These are phyloP conservation scores for Noturus placidus DNA, from an alignment of 2,113 vertebrate genomes.

Conservation along the genomic window DNA sequence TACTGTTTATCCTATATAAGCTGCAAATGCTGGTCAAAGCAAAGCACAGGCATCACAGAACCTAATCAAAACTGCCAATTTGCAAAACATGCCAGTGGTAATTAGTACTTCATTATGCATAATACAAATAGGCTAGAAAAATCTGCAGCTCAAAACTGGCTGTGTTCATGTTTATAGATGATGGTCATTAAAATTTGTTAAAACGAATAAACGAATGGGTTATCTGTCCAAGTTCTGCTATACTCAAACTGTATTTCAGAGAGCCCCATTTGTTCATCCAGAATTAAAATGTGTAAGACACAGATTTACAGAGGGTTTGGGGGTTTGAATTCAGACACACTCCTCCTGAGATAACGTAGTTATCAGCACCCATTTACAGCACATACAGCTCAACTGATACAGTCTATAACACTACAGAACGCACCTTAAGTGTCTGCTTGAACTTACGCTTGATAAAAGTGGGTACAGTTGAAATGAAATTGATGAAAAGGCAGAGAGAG, in stretches of 20 bases:
- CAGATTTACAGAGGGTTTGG: background rate
- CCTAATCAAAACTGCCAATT: background rate
- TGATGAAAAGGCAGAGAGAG: background rate
- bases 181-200: constrained; percentile 2
- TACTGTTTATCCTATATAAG: constrained; percentile 52
- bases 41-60: constrained; percentile 72
- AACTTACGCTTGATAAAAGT: background rate
- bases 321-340: constrained; percentile 10
- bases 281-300: constrained; percentile 12
- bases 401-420: constrained; percentile 19
- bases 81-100: constrained; percentile 18
- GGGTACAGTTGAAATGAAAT: constrained; percentile 1
- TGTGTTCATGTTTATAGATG: constrained; percentile 4
- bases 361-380: constrained; percentile 27
- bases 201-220: background rate
- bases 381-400: constrained; percentile 26
- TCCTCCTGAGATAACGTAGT: constrained; percentile 9
- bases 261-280: background rate
- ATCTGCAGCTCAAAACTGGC: constrained; percentile 16
- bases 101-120: constrained; percentile 13
- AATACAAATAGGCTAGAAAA: constrained; percentile 15
- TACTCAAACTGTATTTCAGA: background rate
- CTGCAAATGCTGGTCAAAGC: constrained; percentile 68
- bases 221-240: background rate
- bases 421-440: constrained; percentile 28